Percentiles rank a stretch among this genome's conserved stretches.
phyloP scores from a whole-genome alignment of 1,140 invertebrate species.

The Spodoptera litura region DNA sequence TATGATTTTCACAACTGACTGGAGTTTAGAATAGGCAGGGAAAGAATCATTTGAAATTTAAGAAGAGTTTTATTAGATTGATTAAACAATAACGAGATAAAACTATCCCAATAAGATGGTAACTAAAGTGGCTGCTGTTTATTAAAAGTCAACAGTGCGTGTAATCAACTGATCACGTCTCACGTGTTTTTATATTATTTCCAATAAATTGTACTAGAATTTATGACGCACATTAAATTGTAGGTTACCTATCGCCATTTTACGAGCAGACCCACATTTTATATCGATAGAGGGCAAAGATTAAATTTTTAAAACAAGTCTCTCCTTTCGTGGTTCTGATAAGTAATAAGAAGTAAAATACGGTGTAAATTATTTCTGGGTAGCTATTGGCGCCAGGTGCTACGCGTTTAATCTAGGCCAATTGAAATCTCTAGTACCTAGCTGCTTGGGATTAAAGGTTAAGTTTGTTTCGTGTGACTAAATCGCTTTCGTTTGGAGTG shows the following conservation, averaged over 20 bases:
- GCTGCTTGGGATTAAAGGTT: slow-evolving; percentile 1
- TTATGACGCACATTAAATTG: slow-evolving; percentile 30
- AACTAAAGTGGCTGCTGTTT: not conserved
- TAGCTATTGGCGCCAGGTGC: slow-evolving; percentile 7
- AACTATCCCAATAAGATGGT: too few relatives aligned
- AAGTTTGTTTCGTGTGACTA: slow-evolving; percentile 9
- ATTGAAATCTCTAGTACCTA: slow-evolving; percentile 22
- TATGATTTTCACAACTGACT: too few relatives aligned
- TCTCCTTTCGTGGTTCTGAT: slow-evolving; percentile 4
- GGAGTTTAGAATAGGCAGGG: too few relatives aligned
- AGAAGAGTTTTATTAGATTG: too few relatives aligned
- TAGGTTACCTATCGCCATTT: slow-evolving; percentile 32
- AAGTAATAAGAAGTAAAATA: slow-evolving; percentile 22
- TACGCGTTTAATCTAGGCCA: slow-evolving; percentile 31
- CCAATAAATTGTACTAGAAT: slow-evolving; percentile 31
- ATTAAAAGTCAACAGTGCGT: not conserved
- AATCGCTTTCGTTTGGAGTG: not conserved
- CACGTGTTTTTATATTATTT: slow-evolving; percentile 22
- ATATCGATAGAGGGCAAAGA: slow-evolving; percentile 19
- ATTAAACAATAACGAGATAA: too few relatives aligned
- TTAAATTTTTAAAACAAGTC: slow-evolving; percentile 34
- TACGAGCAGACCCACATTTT: slow-evolving; percentile 27
- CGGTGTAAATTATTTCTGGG: slow-evolving; percentile 26
- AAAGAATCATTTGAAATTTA: too few relatives aligned
- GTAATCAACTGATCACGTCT: slow-evolving; percentile 6